Conservation (phyloP, 2,113 vertebrate species). For the Tenrec ecaudatus region DNA sequence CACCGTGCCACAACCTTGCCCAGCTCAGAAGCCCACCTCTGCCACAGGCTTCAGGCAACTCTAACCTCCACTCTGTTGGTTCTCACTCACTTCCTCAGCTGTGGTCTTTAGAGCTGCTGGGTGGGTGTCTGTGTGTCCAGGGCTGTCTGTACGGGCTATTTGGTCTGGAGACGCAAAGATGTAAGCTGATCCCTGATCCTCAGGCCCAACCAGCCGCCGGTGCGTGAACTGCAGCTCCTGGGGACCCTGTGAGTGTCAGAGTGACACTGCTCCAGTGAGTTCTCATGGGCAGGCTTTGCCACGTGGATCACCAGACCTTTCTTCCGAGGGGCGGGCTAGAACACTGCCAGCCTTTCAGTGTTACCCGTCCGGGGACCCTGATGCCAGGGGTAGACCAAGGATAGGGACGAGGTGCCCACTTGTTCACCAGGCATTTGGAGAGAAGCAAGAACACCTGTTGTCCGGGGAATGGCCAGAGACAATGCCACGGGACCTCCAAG, state of each 20-base stretch:
- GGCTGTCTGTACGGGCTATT: background rate
- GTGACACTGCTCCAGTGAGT: background rate
- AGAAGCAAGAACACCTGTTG: slow-evolving; percentile 30
- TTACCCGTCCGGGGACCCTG: background rate
- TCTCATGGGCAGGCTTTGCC: background rate
- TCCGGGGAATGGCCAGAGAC: background rate
- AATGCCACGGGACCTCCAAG: background rate
- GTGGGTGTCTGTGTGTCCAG: background rate
- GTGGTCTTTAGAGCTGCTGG: background rate
- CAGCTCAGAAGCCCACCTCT: background rate
- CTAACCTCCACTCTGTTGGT: background rate
- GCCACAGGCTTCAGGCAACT: background rate
- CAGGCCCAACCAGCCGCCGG: background rate
- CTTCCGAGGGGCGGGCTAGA: background rate
- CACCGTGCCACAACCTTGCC: background rate
- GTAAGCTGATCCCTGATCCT: background rate
- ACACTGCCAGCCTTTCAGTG: too few species aligned
- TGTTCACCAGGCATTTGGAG: background rate
- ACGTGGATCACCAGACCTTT: background rate
- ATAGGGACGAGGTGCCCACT: background rate
- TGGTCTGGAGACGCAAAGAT: background rate
- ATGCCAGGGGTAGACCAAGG: background rate
- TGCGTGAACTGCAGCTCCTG: background rate
- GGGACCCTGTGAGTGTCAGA: background rate
- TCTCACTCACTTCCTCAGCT: background rate